Evolutionary conservation across 2,888 invertebrate species (phyloP).

Genomic region (Erynnis tages): DNA sequence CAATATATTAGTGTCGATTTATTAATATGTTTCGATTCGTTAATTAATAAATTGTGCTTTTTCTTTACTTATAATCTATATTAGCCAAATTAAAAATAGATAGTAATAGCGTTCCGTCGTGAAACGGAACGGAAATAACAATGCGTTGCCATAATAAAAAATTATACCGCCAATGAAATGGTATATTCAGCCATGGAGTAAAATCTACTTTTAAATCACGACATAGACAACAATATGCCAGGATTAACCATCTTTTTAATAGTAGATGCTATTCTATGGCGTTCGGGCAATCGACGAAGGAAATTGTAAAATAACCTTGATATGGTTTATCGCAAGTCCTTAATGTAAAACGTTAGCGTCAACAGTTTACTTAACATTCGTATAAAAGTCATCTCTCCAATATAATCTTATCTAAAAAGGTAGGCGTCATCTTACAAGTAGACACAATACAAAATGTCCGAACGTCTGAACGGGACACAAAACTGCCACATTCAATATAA

Average conservation of each 20-base stretch:
- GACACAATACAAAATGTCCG: constrained; percentile 64
- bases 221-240: not conserved
- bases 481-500: constrained; percentile 55
- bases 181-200: constrained; percentile 8
- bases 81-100: constrained; percentile 65
- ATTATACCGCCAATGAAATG: constrained; percentile 29
- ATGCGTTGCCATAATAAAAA: constrained; percentile 48
- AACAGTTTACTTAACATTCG: constrained; percentile 80
- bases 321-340: constrained; percentile 76
- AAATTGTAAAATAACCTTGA: constrained; percentile 52
- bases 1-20: constrained; percentile 76
- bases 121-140: constrained; percentile 42
- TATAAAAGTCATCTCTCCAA: constrained; percentile 80
- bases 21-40: constrained; percentile 43
- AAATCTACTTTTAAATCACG: constrained; percentile 6
- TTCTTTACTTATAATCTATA: constrained; percentile 69
- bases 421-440: constrained; percentile 69
- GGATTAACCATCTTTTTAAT: no score
- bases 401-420: constrained; percentile 80
- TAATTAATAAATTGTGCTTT: constrained; percentile 76
- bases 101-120: constrained; percentile 40
- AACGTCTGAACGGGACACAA: constrained; percentile 57
- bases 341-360: constrained; percentile 72
- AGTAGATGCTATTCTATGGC: no score
- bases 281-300: constrained; percentile 22